These are phyloP conservation scores for Latrodectus elegans DNA, from an alignment of 2,888 invertebrate genomes.

Conservation along the genomic window DNA sequence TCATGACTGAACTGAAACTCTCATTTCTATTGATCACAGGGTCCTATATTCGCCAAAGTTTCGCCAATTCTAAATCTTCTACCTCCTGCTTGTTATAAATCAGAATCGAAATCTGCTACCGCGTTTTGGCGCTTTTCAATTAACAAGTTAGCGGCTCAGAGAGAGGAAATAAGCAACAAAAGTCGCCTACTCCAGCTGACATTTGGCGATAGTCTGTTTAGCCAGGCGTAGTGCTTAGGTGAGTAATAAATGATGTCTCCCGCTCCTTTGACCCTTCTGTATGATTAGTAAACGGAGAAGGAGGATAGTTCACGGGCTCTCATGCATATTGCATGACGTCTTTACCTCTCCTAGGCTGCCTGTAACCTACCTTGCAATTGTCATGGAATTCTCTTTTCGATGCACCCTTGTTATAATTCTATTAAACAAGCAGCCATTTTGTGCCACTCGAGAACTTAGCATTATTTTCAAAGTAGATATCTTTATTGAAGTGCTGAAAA, in stretches of 20 bases:
- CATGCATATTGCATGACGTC: slow-evolving; percentile 54
- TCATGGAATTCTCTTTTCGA: neutral
- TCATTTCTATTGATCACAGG: neutral
- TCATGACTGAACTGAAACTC: neutral
- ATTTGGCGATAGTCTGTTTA: slow-evolving; percentile 37
- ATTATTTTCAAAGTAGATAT: too few relatives aligned
- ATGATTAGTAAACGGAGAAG: slow-evolving; percentile 50
- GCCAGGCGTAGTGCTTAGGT: slow-evolving; percentile 36
- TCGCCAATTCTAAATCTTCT: neutral
- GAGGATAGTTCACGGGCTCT: slow-evolving; percentile 49
- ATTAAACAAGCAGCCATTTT: neutral
- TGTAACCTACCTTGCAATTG: slow-evolving; percentile 5
- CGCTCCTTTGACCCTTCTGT: slow-evolving; percentile 42
- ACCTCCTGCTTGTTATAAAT: neutral
- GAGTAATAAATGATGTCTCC: slow-evolving; percentile 59
- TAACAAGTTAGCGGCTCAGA: slow-evolving; percentile 10
- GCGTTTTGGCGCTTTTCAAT: slow-evolving; percentile 19
- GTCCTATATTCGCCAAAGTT: neutral
- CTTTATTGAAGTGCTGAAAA: too few relatives aligned
- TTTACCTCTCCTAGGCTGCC: neutral
- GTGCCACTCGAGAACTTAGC: neutral
- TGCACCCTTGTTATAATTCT: neutral
- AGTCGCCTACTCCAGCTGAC: slow-evolving; percentile 19
- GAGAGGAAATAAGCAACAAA: neutral
- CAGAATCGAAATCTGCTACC: neutral